These are phyloP conservation scores for Pelochelys cantorii DNA, from an alignment of 2,797 vertebrate species.

Conservation along the genomic window DNA sequence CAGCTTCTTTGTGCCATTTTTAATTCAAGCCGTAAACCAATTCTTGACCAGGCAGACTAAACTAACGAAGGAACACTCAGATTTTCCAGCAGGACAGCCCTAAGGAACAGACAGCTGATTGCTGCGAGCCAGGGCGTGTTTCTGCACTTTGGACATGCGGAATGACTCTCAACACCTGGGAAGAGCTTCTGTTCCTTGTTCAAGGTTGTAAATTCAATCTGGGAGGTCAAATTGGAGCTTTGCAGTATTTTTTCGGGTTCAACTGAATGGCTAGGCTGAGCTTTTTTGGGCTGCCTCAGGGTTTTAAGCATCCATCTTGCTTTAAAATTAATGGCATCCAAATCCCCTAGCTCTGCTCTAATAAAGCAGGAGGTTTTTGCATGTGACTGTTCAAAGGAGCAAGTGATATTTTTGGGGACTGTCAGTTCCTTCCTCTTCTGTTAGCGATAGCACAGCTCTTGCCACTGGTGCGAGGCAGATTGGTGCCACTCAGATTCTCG, in stretches of 20 bases:
- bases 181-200: background rate
- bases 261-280: background rate
- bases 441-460: background rate
- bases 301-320: background rate
- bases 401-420: background rate
- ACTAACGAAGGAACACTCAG: background rate
- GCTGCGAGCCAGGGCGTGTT: background rate
- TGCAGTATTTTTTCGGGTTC: background rate
- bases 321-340: background rate
- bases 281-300: background rate
- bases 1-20: background rate
- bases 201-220: background rate
- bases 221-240: background rate
- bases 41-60: conserved; percentile 21
- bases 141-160: background rate
- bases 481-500: background rate
- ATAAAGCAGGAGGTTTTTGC: background rate
- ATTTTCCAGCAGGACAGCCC: background rate
- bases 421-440: background rate
- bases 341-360: background rate
- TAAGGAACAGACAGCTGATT: background rate
- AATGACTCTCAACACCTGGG: background rate
- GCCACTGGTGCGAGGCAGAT: background rate
- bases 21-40: background rate
- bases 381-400: background rate